phyloP scores from a whole-genome alignment of 2,888 invertebrate species.

The Polyploca ridens region DNA sequence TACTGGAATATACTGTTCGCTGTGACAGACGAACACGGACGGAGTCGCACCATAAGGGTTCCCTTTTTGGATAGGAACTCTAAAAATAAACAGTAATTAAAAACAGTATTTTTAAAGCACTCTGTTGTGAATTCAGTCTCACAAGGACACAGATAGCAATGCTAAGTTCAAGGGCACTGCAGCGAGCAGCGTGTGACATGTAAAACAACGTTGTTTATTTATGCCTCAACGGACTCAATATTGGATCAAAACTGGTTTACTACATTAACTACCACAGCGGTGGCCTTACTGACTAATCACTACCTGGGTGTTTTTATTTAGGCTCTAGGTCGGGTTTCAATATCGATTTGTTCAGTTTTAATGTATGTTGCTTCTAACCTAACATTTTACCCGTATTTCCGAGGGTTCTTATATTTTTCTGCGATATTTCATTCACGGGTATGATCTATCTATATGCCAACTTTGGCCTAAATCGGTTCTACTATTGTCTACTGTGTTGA shows the following conservation, averaged over 20 bases:
- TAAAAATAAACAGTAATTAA: no score
- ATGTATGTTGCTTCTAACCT: not conserved
- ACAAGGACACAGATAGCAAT: conserved; percentile 15
- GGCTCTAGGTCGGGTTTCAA: not conserved
- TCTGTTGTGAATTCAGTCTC: not conserved
- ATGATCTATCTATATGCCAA: not conserved
- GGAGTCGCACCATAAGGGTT: no score
- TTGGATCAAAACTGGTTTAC: conserved; percentile 19
- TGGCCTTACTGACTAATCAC: conserved; percentile 1
- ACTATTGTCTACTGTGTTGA: no score
- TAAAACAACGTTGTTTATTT: conserved; percentile 31
- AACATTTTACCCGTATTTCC: not conserved
- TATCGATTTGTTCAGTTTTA: not conserved
- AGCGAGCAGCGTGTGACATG: conserved; percentile 27
- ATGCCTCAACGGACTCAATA: conserved; percentile 23
- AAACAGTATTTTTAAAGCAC: no score
- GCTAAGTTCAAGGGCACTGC: conserved; percentile 35
- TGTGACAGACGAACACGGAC: no score
- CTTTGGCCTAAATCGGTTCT: no score
- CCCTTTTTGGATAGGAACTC: no score
- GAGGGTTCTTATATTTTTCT: no score
- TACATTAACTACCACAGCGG: conserved; percentile 13
- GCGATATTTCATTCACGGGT: not conserved
- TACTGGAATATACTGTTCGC: no score
- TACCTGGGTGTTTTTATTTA: not conserved